phyloP scores from a whole-genome alignment of 2,888 invertebrate species.

The Xestia sexstrigata region DNA sequence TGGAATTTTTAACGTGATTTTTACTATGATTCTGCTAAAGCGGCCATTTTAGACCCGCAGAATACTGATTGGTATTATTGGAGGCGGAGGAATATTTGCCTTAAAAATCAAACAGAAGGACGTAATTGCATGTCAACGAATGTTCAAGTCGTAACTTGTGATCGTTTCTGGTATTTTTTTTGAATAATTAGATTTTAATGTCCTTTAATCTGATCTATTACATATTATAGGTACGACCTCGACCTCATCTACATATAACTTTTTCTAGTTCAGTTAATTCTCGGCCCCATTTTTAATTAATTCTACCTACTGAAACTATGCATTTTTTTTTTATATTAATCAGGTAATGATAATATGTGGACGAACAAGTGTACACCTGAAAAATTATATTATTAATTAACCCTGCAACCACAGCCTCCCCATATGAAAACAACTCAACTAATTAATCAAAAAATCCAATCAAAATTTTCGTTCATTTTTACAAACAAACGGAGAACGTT shows the following conservation, averaged over 20 bases:
- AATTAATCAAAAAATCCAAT: conserved; percentile 81
- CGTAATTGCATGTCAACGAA: too few species aligned
- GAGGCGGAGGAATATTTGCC: not conserved
- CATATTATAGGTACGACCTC: too few species aligned
- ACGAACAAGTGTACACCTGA: conserved; percentile 13
- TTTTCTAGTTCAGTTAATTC: not conserved
- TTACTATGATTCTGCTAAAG: too few species aligned
- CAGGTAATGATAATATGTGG: conserved; percentile 7
- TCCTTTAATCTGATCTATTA: too few species aligned
- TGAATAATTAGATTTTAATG: too few species aligned
- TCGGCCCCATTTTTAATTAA: not conserved
- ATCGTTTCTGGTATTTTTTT: too few species aligned
- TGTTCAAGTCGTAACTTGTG: too few species aligned
- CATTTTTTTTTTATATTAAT: conserved; percentile 17
- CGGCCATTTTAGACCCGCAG: too few species aligned
- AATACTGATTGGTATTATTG: not conserved
- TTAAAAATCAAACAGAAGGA: not conserved
- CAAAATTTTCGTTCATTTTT: conserved; percentile 79
- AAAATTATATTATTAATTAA: conserved; percentile 40
- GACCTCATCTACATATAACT: not conserved
- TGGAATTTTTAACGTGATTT: too few species aligned
- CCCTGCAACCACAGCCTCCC: conserved; percentile 29
- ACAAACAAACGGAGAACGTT: conserved; percentile 72
- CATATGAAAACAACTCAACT: conserved; percentile 64
- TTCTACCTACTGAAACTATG: not conserved